A percentile compares a stretch with the other conserved stretches of the same genome.
These are phyloP conservation scores for Megaptera novaeangliae DNA, from an alignment of 2,113 vertebrate species.

Conservation along the genomic window DNA sequence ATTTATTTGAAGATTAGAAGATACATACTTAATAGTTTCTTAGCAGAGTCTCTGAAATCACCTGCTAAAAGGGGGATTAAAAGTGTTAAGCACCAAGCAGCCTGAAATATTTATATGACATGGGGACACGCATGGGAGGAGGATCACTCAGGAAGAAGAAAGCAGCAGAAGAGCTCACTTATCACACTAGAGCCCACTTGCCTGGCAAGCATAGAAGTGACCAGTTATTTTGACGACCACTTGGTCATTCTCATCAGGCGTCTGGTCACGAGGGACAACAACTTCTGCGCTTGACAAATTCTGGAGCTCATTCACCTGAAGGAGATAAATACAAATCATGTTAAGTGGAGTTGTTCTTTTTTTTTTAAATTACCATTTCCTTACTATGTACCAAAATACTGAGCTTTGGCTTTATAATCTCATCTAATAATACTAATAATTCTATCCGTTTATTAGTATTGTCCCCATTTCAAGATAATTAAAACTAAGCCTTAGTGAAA, in stretches of 20 bases:
- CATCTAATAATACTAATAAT: neutral
- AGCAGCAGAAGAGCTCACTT: neutral
- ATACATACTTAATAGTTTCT: neutral
- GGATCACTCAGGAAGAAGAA: neutral
- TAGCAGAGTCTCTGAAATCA: neutral
- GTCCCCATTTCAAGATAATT: neutral
- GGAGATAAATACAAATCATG: slow-evolving; percentile 19
- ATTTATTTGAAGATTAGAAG: neutral
- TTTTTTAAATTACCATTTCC: neutral
- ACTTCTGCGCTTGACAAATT: slow-evolving; percentile 98
- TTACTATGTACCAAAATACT: neutral
- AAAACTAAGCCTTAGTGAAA: neutral
- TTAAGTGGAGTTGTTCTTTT: neutral
- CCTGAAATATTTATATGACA: neutral
- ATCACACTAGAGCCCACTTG: slow-evolving; percentile 66
- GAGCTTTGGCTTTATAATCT: slow-evolving; percentile 11
- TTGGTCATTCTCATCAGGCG: slow-evolving; percentile 97
- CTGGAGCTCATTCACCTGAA: slow-evolving; percentile 97
- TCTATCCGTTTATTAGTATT: neutral
- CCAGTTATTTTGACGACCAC: slow-evolving; percentile 99
- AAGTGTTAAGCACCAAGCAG: neutral
- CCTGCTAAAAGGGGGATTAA: neutral
- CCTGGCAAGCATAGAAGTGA: slow-evolving; percentile 99
- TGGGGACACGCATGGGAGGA: neutral
- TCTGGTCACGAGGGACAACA: slow-evolving; percentile 98